Conservation (phyloP, 2,797 vertebrate species). For the Phataginus tricuspis region DNA sequence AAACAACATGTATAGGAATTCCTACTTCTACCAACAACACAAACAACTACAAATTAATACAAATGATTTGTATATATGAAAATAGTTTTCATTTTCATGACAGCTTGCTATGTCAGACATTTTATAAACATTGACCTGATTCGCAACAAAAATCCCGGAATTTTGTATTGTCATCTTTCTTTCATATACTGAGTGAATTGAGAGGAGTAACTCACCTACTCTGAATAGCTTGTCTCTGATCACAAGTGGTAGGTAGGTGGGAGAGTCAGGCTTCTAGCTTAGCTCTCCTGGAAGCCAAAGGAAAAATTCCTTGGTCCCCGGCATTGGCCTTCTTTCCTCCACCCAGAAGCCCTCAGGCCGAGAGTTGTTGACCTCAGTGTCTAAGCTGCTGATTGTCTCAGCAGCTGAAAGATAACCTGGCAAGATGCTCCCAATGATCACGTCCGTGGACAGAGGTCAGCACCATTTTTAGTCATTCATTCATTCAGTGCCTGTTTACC, state of each 20-base stretch:
- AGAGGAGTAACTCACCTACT: background rate
- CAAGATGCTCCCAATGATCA: background rate
- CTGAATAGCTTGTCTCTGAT: background rate
- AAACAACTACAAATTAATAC: background rate
- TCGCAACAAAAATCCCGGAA: background rate
- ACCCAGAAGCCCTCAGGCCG: background rate
- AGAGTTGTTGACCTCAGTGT: background rate
- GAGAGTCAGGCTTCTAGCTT: background rate
- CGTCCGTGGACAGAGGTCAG: background rate
- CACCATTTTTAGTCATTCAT: background rate
- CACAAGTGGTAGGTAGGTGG: background rate
- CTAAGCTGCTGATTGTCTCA: background rate
- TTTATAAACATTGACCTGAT: background rate
- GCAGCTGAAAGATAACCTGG: background rate
- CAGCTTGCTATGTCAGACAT: background rate
- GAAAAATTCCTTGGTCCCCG: background rate
- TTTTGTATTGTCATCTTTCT: background rate
- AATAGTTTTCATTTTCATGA: background rate
- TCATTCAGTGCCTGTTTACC: background rate
- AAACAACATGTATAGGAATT: constrained; percentile 12
- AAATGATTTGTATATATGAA: background rate
- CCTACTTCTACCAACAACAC: background rate
- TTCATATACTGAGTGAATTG: background rate
- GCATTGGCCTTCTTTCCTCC: background rate
- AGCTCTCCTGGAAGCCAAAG: background rate